phyloP scores from a whole-genome alignment of 53 echinoderm and acorn worm species.

The Hippasteria phrygiana region DNA sequence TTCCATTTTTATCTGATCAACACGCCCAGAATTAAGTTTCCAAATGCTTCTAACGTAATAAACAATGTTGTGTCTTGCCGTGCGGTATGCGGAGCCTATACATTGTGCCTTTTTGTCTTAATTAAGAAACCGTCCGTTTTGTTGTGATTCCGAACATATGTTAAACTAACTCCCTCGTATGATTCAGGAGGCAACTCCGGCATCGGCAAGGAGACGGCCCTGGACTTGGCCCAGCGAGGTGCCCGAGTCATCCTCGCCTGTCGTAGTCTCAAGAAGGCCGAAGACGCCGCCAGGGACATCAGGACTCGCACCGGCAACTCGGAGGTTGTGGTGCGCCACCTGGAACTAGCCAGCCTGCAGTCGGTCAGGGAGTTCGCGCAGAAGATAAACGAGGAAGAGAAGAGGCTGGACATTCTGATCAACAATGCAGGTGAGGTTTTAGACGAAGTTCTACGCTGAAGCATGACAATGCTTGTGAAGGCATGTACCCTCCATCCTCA shows the following conservation, averaged over 20 bases:
- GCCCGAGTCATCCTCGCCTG: conserved; percentile 74
- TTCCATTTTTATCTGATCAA: not conserved
- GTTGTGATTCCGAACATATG: too few relatives aligned
- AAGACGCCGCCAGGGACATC: conserved; percentile 49
- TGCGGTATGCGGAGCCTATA: too few relatives aligned
- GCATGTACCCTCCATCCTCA: too few relatives aligned
- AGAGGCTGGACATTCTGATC: conserved; percentile 63
- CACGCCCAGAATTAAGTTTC: too few relatives aligned
- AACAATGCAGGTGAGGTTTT: conserved; percentile 68
- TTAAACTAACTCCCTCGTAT: too few relatives aligned
- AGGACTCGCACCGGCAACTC: conserved; percentile 42
- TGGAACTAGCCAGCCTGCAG: conserved; percentile 56
- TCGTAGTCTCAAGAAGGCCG: conserved; percentile 58
- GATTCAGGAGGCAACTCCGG: conserved; percentile 66
- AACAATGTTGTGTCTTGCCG: too few relatives aligned
- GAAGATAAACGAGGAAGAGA: conserved; percentile 34
- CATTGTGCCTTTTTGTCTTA: too few relatives aligned
- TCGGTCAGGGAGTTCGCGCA: conserved; percentile 58
- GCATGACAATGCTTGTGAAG: too few relatives aligned
- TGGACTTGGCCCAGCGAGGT: conserved; percentile 69
- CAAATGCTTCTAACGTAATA: too few relatives aligned
- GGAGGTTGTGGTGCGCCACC: conserved; percentile 56
- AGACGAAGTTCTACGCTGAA: too few relatives aligned
- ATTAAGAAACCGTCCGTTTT: too few relatives aligned
- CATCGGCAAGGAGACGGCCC: conserved; percentile 63